Conservation (phyloP, 2,113 vertebrate genomes). For the Dicaeum eximium region DNA sequence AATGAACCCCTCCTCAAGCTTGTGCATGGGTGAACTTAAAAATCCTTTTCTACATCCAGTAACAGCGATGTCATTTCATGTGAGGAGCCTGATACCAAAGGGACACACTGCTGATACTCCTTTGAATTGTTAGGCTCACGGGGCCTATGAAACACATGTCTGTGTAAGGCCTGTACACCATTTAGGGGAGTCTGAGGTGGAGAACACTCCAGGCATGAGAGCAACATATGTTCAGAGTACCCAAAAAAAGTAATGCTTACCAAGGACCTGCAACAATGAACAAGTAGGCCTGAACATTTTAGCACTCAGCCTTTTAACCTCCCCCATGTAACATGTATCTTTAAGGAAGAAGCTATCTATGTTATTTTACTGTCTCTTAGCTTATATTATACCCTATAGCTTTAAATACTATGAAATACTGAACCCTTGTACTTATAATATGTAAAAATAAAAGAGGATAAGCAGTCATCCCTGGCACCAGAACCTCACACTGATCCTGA, state of each 20-base stretch:
- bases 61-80: not conserved
- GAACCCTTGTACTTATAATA: not conserved
- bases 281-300: not conserved
- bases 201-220: not conserved
- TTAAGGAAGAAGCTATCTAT: not conserved
- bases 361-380: not conserved
- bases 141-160: not conserved
- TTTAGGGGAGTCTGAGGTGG: not conserved
- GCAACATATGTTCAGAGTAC: not conserved
- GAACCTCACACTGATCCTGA: not conserved
- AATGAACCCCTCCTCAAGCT: not conserved
- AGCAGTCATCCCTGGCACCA: not conserved
- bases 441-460: not conserved
- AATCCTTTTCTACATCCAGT: not conserved
- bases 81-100: not conserved
- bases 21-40: not conserved
- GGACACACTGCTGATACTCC: not conserved
- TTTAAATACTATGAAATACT: not conserved
- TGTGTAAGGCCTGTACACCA: not conserved
- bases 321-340: not conserved
- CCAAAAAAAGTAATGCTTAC: not conserved
- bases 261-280: not conserved
- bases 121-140: not conserved
- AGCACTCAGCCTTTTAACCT: not conserved
- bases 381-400: not conserved